phyloP scores from a whole-genome alignment of 2,113 vertebrate species.

The Ovis canadensis region DNA sequence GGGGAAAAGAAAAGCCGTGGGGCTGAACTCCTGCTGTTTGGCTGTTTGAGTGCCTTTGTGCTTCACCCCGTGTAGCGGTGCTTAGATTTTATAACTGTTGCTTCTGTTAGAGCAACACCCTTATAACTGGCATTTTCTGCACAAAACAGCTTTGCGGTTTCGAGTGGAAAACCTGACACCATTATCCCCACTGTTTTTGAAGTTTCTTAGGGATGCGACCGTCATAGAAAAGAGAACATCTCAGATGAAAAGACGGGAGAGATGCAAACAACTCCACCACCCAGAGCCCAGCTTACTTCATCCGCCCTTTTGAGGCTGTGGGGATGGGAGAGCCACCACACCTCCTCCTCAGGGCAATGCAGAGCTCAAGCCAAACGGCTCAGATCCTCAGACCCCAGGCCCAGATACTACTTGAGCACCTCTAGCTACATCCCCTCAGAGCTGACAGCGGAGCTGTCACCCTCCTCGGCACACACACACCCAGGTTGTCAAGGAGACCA shows the following conservation, averaged over 20 bases:
- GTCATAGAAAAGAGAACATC: not conserved
- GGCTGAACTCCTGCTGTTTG: not conserved
- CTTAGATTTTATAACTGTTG: not conserved
- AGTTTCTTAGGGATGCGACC: not conserved
- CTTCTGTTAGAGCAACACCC: not conserved
- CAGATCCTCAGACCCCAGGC: not conserved
- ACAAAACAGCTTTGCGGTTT: not conserved
- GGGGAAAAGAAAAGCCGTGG: not conserved
- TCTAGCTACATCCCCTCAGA: not conserved
- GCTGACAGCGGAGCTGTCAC: accelerated
- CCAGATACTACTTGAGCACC: not conserved
- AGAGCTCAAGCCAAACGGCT: not conserved
- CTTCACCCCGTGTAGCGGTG: accelerated
- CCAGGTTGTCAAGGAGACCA: not conserved
- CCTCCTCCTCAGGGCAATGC: too few species aligned
- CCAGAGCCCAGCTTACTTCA: not conserved
- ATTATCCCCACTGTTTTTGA: not conserved
- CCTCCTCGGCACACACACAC: accelerated
- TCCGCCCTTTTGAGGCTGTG: not conserved
- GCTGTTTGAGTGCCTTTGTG: not conserved
- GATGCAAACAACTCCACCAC: not conserved
- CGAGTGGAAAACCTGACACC: not conserved
- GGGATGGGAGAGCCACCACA: not conserved
- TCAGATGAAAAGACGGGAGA: accelerated
- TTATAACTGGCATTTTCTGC: too few species aligned